Conservation (phyloP, 2,113 vertebrate genomes). For the Lutjanus erythropterus region DNA sequence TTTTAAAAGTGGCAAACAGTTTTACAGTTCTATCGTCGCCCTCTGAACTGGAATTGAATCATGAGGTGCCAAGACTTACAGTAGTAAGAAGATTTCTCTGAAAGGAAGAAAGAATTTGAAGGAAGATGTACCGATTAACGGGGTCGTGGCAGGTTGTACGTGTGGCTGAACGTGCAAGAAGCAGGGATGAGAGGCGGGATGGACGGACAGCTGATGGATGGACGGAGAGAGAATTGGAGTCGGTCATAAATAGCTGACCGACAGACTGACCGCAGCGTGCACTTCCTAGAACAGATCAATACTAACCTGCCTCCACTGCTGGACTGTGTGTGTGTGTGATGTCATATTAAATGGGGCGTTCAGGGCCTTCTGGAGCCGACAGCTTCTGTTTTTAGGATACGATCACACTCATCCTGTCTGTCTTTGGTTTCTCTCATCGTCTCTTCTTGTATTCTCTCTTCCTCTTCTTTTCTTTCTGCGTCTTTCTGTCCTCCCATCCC, state of each 20-base stretch:
- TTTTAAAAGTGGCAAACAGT: too few relatives aligned
- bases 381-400: conserved; percentile 26
- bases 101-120: neutral
- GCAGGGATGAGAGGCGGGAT: neutral
- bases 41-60: too few relatives aligned
- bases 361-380: conserved; percentile 43
- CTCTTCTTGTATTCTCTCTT: neutral
- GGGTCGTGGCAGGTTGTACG: neutral
- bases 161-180: neutral
- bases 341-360: conserved; percentile 43
- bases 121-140: neutral
- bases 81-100: too few relatives aligned
- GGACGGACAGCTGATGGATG: conserved; percentile 35
- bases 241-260: conserved; percentile 52
- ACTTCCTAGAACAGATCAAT: conserved; percentile 64
- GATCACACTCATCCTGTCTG: conserved; percentile 43
- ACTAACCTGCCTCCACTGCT: neutral
- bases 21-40: too few relatives aligned
- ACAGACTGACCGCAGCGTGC: conserved; percentile 33
- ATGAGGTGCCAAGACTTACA: too few relatives aligned
- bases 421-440: neutral
- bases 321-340: conserved; percentile 11
- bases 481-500: neutral
- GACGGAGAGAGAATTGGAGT: conserved; percentile 27
- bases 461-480: fast-evolving